A percentile compares a stretch with the other conserved stretches of the same genome.
Conservation (phyloP, 2,113 vertebrate genomes). For the Macquaria australasica region DNA sequence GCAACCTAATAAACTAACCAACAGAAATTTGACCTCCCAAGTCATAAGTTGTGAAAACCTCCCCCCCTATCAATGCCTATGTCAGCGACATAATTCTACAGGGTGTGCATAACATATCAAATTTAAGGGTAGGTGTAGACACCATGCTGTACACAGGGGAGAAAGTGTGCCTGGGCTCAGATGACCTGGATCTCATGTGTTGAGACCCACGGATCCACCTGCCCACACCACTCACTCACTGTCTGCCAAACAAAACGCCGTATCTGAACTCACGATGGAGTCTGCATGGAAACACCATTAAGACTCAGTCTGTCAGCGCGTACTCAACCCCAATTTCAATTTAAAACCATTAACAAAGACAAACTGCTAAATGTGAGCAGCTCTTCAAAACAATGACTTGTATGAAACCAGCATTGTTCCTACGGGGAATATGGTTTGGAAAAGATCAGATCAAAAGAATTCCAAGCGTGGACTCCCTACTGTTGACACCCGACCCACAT, state of each 20-base stretch:
- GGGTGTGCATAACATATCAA: conserved; percentile 47
- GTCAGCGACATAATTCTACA: conserved; percentile 40
- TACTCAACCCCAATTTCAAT: not conserved
- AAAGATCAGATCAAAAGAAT: conserved; percentile 77
- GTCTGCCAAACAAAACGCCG: conserved; percentile 22
- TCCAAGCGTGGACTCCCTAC: conserved; percentile 73
- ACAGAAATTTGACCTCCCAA: conserved; percentile 52
- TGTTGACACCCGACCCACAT: conserved; percentile 78
- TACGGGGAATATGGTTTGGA: conserved; percentile 34
- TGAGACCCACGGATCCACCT: conserved; percentile 61
- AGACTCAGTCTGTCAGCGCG: not conserved
- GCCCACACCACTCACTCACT: conserved; percentile 67
- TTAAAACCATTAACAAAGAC: conserved; percentile 27
- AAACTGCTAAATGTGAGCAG: conserved; percentile 27
- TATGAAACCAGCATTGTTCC: conserved; percentile 22
- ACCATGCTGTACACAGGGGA: conserved; percentile 71
- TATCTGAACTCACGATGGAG: conserved; percentile 39
- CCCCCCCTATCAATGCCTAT: conserved; percentile 31
- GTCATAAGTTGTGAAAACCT: conserved; percentile 38
- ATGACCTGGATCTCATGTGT: conserved; percentile 60
- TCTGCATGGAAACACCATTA: conserved; percentile 30
- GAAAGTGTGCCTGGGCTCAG: conserved; percentile 74
- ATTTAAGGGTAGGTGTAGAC: conserved; percentile 61
- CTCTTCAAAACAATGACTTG: conserved; percentile 7
- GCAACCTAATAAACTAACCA: conserved; percentile 35